Evolutionary conservation across 92 coral and sea anemone species (phyloP).

Genomic region (Zoanthus gigantus): DNA sequence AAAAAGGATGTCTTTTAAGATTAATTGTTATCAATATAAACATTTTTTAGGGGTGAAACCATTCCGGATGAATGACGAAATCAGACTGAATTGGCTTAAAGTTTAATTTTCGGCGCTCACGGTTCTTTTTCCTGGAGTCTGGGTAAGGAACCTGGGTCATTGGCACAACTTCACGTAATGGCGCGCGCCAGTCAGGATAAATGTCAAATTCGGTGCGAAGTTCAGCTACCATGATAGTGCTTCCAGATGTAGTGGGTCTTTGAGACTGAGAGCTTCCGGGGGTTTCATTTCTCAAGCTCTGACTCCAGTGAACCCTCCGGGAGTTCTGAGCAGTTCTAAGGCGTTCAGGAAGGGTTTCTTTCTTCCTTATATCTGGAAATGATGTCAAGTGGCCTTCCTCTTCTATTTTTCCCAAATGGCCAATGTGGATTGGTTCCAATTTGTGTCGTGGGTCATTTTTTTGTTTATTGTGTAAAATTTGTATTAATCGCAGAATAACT

Average conservation of each 20-base stretch:
- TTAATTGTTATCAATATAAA: neutral
- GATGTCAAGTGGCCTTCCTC: conserved; percentile 10
- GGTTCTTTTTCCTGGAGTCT: conserved; percentile 7
- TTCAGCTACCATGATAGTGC: conserved; percentile 29
- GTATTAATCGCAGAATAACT: conserved; percentile 32
- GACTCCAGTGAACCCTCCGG: conserved; percentile 19
- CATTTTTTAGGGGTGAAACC: conserved; percentile 51
- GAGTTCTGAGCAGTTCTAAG: conserved; percentile 22
- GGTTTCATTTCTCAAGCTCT: neutral
- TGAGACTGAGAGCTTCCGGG: conserved; percentile 14
- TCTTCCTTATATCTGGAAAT: conserved; percentile 3
- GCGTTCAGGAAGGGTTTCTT: neutral
- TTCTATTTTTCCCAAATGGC: neutral
- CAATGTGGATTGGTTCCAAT: conserved; percentile 14
- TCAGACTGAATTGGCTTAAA: conserved; percentile 53
- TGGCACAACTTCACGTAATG: conserved; percentile 69
- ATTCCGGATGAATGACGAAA: conserved; percentile 72
- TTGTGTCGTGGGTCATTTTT: conserved; percentile 1
- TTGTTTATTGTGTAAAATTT: conserved; percentile 24
- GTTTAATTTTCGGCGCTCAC: conserved; percentile 37
- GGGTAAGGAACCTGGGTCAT: conserved; percentile 73
- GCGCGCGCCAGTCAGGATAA: conserved; percentile 74
- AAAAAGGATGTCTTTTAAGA: neutral
- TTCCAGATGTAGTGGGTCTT: conserved; percentile 22
- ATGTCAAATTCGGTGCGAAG: conserved; percentile 69